Percentiles rank a stretch among this genome's conserved stretches.
These are phyloP conservation scores for Watsonalla cultraria DNA, from an alignment of 2,888 invertebrate genomes.

Conservation along the genomic window DNA sequence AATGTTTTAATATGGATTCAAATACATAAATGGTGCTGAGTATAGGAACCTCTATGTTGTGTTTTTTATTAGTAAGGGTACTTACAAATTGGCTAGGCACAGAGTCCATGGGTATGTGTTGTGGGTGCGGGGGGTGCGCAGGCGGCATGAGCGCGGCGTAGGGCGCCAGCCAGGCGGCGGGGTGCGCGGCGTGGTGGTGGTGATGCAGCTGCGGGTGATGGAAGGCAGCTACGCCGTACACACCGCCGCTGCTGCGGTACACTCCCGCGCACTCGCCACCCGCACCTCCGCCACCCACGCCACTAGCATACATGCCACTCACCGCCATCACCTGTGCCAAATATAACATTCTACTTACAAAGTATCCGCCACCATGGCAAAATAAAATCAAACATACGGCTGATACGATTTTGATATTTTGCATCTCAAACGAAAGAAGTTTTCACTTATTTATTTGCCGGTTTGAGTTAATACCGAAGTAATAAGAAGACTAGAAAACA, in stretches of 20 bases:
- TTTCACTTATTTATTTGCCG: too few species aligned
- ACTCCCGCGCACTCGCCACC: constrained; percentile 64
- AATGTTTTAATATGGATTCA: constrained; percentile 13
- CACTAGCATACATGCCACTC: constrained; percentile 64
- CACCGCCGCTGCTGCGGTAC: constrained; percentile 64
- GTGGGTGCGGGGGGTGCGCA: constrained; percentile 58
- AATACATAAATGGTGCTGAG: too few species aligned
- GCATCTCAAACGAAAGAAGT: too few species aligned
- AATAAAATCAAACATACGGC: too few species aligned
- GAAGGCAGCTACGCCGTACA: constrained; percentile 70
- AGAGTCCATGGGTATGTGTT: constrained; percentile 69
- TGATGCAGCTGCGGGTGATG: constrained; percentile 67
- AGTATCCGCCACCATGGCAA: too few species aligned
- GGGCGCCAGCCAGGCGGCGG: constrained; percentile 68
- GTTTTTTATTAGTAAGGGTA: constrained; percentile 13
- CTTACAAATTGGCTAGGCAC: constrained; percentile 76
- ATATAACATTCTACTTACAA: not conserved
- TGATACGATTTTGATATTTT: too few species aligned
- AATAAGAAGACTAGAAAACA: too few species aligned
- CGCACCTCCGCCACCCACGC: constrained; percentile 51
- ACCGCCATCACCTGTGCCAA: constrained; percentile 66
- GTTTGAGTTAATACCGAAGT: too few species aligned
- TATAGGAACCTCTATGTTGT: not conserved
- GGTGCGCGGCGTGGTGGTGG: constrained; percentile 63
- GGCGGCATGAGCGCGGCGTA: constrained; percentile 69